These are phyloP conservation scores for Fragum fragum DNA, from an alignment of 2,888 invertebrate genomes.

Conservation along the genomic window DNA sequence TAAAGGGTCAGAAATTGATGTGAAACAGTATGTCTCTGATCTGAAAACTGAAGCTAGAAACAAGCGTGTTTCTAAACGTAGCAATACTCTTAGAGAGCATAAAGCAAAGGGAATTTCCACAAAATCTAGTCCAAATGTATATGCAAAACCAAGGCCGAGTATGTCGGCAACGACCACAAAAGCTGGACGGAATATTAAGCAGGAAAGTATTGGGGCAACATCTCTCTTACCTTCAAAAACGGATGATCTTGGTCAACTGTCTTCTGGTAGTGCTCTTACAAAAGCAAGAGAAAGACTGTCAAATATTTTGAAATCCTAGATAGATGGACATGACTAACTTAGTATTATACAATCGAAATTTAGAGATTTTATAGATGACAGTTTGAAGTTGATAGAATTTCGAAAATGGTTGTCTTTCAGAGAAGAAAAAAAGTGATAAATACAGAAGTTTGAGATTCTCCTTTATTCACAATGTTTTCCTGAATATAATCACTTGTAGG, in stretches of 20 bases:
- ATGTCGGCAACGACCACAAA: background rate
- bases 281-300: conserved; percentile 9
- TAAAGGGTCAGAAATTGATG: background rate
- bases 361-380: too few species aligned
- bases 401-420: too few species aligned
- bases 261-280: background rate
- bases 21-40: background rate
- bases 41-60: conserved; percentile 19
- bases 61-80: background rate
- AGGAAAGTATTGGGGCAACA: background rate
- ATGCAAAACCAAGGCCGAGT: background rate
- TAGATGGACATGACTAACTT: too few species aligned
- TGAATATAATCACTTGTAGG: too few species aligned
- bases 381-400: too few species aligned
- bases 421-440: too few species aligned
- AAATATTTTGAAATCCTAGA: conserved; percentile 19
- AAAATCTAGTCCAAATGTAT: background rate
- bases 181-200: conserved; percentile 22
- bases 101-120: conserved; percentile 17
- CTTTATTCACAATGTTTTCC: too few species aligned
- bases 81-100: conserved; percentile 2
- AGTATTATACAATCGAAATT: too few species aligned
- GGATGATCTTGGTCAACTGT: background rate
- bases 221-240: background rate
- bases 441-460: too few species aligned